Base-by-base conservation (phyloP, 2,888 invertebrate genomes). In the Eristalinus aeneus region DNA sequence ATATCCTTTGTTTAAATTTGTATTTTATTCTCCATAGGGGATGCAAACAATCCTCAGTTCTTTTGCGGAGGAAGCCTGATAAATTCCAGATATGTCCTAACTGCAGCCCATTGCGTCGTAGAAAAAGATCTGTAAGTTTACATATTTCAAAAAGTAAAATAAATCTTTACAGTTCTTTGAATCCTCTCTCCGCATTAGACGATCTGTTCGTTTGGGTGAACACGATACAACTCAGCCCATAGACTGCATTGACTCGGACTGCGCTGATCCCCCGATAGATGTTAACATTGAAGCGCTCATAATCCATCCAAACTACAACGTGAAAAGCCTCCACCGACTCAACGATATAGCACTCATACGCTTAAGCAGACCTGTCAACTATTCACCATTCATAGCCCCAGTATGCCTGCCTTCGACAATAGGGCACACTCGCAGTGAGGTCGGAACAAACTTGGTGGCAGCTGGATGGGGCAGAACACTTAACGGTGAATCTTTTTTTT, bases 341-440 rank as follows among this genome's bases (percentile, higher is more conserved):
- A 92, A 96, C 89, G 96, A 96, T 89, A 95, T 96, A 58, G 96
- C 95, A 0, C 91, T 96, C n/a, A 89, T 96, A 31, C 93, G 96
- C 78, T 92, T 96, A 1, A 88, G 92, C 0, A 89, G 90, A 0
- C 91, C 94, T 22, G 94, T 94, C 0, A 65, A 89, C 4, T 94
- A 93, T 89, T 94, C 83, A 6, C 94, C 93, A 89, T 95, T 90
- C 87, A 92, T 94, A 16, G 91, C 92, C 74, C 94, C 95, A 0
- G 93, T 95, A 67, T 95, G 95, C 87, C 88, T 95, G 11, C 94
- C 94, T 64, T 58, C 88, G 12, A 73, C 71, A 12, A 46, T 88
- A 0, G 67, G 88, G 1, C 88, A 91, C 4, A 83, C 90, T 39
- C 89, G 58, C 1, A 90, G 91, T 79, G 90, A 89, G 63, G 91